Evolutionary conservation across 1,140 invertebrate genomes (phyloP).

Genomic region (Drosophila auraria): DNA sequence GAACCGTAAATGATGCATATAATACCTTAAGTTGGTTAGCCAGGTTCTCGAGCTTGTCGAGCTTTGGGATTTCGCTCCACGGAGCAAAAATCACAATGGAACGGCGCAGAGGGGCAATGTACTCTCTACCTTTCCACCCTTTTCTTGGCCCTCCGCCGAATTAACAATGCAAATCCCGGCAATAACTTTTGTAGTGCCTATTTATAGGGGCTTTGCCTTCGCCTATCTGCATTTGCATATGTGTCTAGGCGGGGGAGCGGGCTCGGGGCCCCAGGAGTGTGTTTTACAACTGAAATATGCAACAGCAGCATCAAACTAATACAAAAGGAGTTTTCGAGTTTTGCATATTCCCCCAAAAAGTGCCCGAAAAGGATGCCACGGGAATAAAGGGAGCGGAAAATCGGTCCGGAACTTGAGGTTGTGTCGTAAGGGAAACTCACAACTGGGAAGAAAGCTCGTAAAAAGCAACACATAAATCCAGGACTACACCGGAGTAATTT

Average conservation of each 20-base stretch:
- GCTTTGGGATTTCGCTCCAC: slow-evolving; percentile 29
- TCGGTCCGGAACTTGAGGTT: slow-evolving; percentile 12
- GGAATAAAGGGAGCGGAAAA: not conserved
- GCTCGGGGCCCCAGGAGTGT: slow-evolving; percentile 20
- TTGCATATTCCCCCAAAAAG: slow-evolving; percentile 27
- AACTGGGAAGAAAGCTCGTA: slow-evolving; percentile 17
- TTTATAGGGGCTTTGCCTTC: slow-evolving; percentile 34
- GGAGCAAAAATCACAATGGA: slow-evolving; percentile 26
- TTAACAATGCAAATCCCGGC: slow-evolving; percentile 63
- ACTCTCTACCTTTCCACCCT: slow-evolving; percentile 7
- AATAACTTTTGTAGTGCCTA: slow-evolving; percentile 55
- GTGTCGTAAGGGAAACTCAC: slow-evolving; percentile 21
- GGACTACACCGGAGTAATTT: slow-evolving; percentile 1
- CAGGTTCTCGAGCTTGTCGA: slow-evolving; percentile 1
- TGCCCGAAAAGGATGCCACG: not conserved
- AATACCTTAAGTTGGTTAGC: slow-evolving; percentile 42
- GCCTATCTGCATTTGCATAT: slow-evolving; percentile 26
- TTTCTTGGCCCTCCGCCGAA: slow-evolving; percentile 19
- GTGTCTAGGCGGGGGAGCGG: slow-evolving; percentile 8
- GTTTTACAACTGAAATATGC: slow-evolving; percentile 65
- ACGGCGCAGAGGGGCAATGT: slow-evolving; percentile 7
- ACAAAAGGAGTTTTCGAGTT: slow-evolving; percentile 19
- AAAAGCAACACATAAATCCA: slow-evolving; percentile 18
- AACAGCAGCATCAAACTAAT: slow-evolving; percentile 41
- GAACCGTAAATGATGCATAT: slow-evolving; percentile 50